phyloP scores from a whole-genome alignment of 2,888 invertebrate genomes.

The Tanaodytes sp. region DNA sequence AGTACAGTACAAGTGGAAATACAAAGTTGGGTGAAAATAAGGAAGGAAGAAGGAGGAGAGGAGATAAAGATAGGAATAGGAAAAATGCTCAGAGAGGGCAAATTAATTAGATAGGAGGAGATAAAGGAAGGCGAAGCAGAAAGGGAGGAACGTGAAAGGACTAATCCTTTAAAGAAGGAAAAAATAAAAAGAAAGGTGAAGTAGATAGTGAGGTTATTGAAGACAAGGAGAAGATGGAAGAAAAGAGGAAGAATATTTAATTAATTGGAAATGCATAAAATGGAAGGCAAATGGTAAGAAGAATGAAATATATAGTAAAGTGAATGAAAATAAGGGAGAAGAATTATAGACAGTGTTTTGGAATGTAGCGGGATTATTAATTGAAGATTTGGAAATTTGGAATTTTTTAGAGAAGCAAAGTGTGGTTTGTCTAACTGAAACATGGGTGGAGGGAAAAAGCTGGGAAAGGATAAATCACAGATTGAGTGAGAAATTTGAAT shows the following conservation, averaged over 20 bases:
- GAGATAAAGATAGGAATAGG: neutral
- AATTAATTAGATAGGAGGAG: neutral
- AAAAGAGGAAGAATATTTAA: too few species aligned
- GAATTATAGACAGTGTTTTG: neutral
- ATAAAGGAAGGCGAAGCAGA: neutral
- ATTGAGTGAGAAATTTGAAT: neutral
- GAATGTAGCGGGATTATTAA: neutral
- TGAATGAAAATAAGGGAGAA: too few species aligned
- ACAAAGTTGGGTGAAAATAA: neutral
- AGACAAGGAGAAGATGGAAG: too few species aligned
- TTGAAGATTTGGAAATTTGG: too few species aligned
- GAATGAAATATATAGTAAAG: neutral
- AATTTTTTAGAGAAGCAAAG: neutral
- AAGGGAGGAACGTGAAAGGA: neutral
- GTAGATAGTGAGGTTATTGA: too few species aligned
- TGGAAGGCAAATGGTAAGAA: neutral
- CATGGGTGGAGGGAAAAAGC: neutral
- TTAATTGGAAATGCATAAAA: too few species aligned
- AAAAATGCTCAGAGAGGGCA: neutral
- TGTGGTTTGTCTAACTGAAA: neutral
- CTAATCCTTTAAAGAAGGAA: neutral
- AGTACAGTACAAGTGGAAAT: neutral
- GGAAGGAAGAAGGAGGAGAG: neutral
- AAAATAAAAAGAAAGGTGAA: neutral
- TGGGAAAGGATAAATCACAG: neutral